Evolutionary conservation across 2,888 invertebrate species (phyloP).

Genomic region (Cyclophora punctaria): DNA sequence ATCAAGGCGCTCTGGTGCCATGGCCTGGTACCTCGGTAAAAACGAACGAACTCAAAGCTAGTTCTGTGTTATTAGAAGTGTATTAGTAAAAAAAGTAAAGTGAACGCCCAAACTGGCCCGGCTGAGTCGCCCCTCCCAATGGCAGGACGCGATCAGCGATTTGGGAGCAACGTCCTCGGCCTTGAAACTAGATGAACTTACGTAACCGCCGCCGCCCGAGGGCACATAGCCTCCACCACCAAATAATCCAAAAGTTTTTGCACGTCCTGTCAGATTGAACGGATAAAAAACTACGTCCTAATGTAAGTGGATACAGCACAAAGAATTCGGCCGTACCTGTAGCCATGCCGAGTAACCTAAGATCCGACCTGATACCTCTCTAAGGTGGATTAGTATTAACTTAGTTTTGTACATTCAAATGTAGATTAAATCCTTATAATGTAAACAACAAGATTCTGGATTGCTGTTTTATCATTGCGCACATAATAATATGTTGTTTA

Average conservation of each 20-base stretch:
- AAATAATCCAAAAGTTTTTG: constrained; percentile 67
- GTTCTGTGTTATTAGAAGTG: constrained; percentile 30
- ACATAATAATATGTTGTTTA: no score
- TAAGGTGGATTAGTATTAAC: no score
- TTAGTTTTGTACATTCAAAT: no score
- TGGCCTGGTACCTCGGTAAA: constrained; percentile 15
- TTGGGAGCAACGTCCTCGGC: constrained; percentile 74
- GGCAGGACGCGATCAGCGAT: constrained; percentile 68
- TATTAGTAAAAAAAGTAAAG: constrained; percentile 51
- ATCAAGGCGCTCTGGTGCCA: constrained; percentile 2
- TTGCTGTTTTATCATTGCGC: no score
- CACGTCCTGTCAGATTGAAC: constrained; percentile 50
- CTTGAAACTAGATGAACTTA: constrained; percentile 75
- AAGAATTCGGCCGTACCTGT: no score
- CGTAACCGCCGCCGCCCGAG: constrained; percentile 58
- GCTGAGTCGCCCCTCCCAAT: constrained; percentile 46
- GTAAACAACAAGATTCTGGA: no score
- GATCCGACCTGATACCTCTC: no score
- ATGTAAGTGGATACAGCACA: no score
- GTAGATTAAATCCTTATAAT: no score
- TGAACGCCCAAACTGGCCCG: constrained; percentile 60
- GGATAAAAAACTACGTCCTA: constrained; percentile 20
- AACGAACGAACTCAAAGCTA: constrained; percentile 21
- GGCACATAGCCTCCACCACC: constrained; percentile 59
- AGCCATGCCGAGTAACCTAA: no score